These are phyloP conservation scores for Meiosimyza platycephala DNA, from an alignment of 2,888 invertebrate genomes.

Conservation along the genomic window DNA sequence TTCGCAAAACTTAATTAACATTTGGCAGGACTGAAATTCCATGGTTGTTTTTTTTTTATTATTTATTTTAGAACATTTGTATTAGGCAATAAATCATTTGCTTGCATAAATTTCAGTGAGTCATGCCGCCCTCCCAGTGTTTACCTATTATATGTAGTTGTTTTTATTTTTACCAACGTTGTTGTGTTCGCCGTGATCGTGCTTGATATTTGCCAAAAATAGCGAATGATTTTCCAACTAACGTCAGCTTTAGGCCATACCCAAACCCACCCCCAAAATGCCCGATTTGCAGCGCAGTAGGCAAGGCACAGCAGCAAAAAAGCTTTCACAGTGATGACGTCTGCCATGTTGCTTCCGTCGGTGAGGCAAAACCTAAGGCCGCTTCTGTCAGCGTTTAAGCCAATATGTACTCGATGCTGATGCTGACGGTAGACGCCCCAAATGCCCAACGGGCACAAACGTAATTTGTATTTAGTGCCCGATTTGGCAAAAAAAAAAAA, in stretches of 20 bases:
- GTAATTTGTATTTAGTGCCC: constrained; percentile 3
- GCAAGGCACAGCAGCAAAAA: not conserved
- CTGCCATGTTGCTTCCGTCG: constrained; percentile 6
- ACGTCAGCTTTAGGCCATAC: not conserved
- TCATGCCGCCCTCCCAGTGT: constrained; percentile 3
- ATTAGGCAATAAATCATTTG: too few relatives aligned
- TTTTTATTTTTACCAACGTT: not conserved
- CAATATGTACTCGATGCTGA: not conserved
- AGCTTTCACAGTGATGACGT: constrained; percentile 16
- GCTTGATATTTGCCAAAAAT: constrained; percentile 4
- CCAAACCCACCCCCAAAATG: constrained; percentile 6
- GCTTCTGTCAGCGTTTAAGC: too few relatives aligned
- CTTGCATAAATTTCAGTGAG: not conserved
- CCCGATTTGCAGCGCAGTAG: not conserved
- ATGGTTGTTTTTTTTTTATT: too few relatives aligned
- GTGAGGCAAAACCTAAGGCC: not conserved
- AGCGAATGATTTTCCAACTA: not conserved
- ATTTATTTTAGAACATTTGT: too few relatives aligned
- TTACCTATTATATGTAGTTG: too few relatives aligned
- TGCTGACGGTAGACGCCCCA: not conserved
- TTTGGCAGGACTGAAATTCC: too few relatives aligned
- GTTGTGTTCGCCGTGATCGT: not conserved
- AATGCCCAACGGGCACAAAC: constrained; percentile 3
- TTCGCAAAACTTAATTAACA: too few relatives aligned
- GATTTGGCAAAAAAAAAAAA: constrained; percentile 22